phyloP scores from a whole-genome alignment of 2,797 vertebrate species.

The Phrynocephalus guinanensis region DNA sequence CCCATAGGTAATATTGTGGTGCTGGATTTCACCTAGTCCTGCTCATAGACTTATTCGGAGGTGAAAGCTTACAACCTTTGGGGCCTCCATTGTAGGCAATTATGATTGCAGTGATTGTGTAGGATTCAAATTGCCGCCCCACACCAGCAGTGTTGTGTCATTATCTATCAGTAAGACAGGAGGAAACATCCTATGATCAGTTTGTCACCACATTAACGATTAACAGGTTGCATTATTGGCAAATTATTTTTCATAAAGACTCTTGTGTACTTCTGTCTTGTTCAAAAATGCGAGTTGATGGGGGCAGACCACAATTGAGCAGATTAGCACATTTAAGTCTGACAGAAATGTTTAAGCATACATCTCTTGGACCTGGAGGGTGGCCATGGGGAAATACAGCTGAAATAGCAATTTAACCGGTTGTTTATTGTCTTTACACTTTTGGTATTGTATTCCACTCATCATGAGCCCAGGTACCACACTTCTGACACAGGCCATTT shows the following conservation, averaged over 20 bases:
- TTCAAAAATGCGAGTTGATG: not conserved
- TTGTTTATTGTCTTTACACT: slow-evolving; percentile 6
- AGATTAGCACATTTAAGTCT: not conserved
- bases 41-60: too few relatives aligned
- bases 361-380: not conserved
- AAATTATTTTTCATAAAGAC: not conserved
- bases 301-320: not conserved
- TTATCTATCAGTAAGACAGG: not conserved
- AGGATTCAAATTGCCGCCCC: not conserved
- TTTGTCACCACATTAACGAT: not conserved
- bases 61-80: too few relatives aligned
- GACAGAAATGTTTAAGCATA: not conserved
- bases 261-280: not conserved
- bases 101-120: not conserved
- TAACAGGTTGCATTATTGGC: not conserved
- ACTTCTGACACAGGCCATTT: not conserved
- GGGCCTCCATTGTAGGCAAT: too few relatives aligned
- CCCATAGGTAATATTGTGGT: too few relatives aligned
- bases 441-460: not conserved
- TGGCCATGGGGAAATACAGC: not conserved
- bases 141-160: not conserved
- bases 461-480: not conserved
- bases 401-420: slow-evolving; percentile 13
- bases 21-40: too few relatives aligned
- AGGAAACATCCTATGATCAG: not conserved